Conservation (phyloP, 2,888 invertebrate genomes). For the Hartigia nigra region DNA sequence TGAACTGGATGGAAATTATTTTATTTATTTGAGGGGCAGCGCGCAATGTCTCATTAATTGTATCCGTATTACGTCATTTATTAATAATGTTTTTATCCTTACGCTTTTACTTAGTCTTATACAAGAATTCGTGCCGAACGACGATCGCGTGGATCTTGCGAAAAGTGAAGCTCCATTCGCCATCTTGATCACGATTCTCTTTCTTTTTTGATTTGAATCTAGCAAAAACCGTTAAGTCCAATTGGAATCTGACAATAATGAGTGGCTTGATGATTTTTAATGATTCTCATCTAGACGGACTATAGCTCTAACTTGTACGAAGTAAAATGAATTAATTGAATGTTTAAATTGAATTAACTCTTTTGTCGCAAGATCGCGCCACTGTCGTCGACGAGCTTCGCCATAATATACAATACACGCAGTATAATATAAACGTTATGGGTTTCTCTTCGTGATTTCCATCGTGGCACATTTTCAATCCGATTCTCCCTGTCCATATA, state of each 20-base stretch:
- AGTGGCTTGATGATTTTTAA: neutral
- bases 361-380: slow-evolving; percentile 2
- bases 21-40: neutral
- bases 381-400: neutral
- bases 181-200: neutral
- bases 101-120: slow-evolving; percentile 8
- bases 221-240: neutral
- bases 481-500: slow-evolving; percentile 10
- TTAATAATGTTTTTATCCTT: slow-evolving; percentile 5
- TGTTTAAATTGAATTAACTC: neutral
- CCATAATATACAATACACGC: slow-evolving; percentile 5
- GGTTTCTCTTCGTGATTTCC: slow-evolving; percentile 9
- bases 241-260: neutral
- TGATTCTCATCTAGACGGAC: neutral
- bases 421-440: slow-evolving; percentile 10
- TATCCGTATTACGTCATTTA: slow-evolving; percentile 3
- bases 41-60: slow-evolving; percentile 1
- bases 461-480: slow-evolving; percentile 42
- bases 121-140: neutral
- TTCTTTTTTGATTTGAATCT: neutral
- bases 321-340: neutral
- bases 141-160: neutral
- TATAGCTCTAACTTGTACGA: neutral
- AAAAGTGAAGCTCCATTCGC: neutral
- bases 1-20: no score